Evolutionary conservation across 2,797 vertebrate species (phyloP).

Genomic region (Gobio occitaniae): DNA sequence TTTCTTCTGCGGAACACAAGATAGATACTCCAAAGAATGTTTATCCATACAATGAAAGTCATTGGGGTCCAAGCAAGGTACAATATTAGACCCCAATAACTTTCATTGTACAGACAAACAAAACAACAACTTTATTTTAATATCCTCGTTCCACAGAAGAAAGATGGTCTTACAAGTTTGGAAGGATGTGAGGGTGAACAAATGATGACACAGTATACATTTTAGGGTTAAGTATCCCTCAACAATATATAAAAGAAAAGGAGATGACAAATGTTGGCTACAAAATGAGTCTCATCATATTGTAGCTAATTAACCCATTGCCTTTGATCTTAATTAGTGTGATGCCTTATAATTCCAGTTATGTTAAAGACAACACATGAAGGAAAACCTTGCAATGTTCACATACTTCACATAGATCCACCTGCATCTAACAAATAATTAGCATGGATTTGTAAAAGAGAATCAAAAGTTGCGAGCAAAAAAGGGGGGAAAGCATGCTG

Average conservation of each 20-base stretch:
- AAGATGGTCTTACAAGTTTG: neutral
- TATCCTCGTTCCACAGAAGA: neutral
- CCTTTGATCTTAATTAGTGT: constrained; percentile 45
- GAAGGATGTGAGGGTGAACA: neutral
- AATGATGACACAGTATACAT: neutral
- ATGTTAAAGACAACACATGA: constrained; percentile 40
- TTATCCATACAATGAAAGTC: neutral
- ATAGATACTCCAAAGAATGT: neutral
- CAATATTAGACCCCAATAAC: neutral
- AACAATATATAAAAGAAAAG: constrained; percentile 31
- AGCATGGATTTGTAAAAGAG: constrained; percentile 34
- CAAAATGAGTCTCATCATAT: constrained; percentile 19
- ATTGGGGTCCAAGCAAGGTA: neutral
- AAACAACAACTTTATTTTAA: neutral
- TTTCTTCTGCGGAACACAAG: neutral
- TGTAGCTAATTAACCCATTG: constrained; percentile 28
- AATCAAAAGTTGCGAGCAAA: constrained; percentile 35
- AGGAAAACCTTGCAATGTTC: constrained; percentile 20
- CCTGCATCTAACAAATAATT: constrained; percentile 24
- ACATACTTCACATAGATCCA: constrained; percentile 39
- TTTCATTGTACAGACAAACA: neutral
- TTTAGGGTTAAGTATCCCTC: constrained; percentile 10
- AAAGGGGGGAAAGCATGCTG: constrained; percentile 37
- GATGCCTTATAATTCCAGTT: constrained; percentile 62
- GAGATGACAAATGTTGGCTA: constrained; percentile 33